Evolutionary conservation across 2,797 vertebrate genomes (phyloP).

Genomic region (Sebastes oblongus): DNA sequence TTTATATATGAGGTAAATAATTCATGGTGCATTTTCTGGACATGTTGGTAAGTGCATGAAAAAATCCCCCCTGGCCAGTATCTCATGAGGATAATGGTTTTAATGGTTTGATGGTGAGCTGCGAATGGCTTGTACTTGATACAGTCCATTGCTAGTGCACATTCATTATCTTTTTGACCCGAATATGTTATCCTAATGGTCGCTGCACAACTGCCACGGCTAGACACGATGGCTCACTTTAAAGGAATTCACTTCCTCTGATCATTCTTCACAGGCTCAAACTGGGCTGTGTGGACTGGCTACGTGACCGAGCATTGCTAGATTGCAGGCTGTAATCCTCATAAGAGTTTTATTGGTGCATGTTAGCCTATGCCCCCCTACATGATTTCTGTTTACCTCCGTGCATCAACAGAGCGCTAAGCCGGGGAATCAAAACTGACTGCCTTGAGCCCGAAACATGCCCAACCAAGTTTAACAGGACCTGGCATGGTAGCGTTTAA

Average conservation of each 20-base stretch:
- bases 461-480: constrained; percentile 50
- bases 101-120: constrained; percentile 42
- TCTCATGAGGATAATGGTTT: constrained; percentile 15
- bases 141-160: constrained; percentile 58
- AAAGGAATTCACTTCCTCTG: constrained; percentile 61
- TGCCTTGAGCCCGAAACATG: constrained; percentile 38
- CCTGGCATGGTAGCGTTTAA: constrained; percentile 58
- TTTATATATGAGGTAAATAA: constrained; percentile 30
- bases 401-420: constrained; percentile 23
- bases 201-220: constrained; percentile 30
- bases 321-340: constrained; percentile 13
- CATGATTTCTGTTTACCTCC: constrained; percentile 20
- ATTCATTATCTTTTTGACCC: constrained; percentile 72
- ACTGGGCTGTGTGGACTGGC: neutral
- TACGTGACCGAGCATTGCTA: constrained; percentile 10
- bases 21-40: constrained; percentile 26
- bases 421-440: constrained; percentile 48
- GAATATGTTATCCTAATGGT: constrained; percentile 65
- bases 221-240: constrained; percentile 60
- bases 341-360: constrained; percentile 30
- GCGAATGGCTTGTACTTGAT: constrained; percentile 18
- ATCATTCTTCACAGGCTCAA: constrained; percentile 60
- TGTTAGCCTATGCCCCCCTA: constrained; percentile 20
- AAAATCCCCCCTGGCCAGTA: neutral
- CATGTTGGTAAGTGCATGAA: constrained; percentile 20